These are phyloP conservation scores for Malaclemys terrapin DNA, from an alignment of 2,113 vertebrate species.

Conservation along the genomic window DNA sequence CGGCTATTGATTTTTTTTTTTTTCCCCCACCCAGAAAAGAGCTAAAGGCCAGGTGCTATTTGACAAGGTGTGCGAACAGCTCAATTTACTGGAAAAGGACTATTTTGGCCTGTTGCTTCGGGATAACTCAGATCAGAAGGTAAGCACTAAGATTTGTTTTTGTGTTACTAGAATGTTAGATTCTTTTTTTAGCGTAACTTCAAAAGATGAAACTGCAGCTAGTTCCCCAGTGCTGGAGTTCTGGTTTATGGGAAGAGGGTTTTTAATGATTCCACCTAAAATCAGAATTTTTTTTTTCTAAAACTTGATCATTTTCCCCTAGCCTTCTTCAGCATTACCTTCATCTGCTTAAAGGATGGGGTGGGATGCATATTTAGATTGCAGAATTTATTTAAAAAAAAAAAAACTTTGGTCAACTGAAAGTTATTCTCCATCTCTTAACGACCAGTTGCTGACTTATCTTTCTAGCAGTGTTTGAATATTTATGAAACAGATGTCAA, in stretches of 20 bases:
- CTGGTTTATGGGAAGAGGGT: neutral
- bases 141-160: constrained; percentile 56
- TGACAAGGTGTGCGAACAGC: constrained; percentile 87
- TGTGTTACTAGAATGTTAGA: neutral
- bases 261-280: neutral
- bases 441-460: neutral
- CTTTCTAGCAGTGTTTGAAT: neutral
- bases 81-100: constrained; percentile 91
- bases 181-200: neutral
- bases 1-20: neutral
- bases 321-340: neutral
- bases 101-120: constrained; percentile 87
- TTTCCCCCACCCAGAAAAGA: constrained; percentile 79
- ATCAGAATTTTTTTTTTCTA: neutral
- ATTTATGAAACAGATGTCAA: neutral
- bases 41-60: constrained; percentile 86
- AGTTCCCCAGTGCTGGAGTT: neutral
- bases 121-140: constrained; percentile 85
- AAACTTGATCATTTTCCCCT: neutral
- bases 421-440: neutral
- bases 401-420: neutral
- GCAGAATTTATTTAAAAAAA: neutral
- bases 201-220: neutral
- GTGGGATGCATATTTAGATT: neutral
- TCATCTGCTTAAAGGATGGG: neutral